A percentile compares a stretch with the other conserved stretches of the same genome.
Evolutionary conservation across 2,797 vertebrate species (phyloP).

Genomic region (Aulostomus chinensis): DNA sequence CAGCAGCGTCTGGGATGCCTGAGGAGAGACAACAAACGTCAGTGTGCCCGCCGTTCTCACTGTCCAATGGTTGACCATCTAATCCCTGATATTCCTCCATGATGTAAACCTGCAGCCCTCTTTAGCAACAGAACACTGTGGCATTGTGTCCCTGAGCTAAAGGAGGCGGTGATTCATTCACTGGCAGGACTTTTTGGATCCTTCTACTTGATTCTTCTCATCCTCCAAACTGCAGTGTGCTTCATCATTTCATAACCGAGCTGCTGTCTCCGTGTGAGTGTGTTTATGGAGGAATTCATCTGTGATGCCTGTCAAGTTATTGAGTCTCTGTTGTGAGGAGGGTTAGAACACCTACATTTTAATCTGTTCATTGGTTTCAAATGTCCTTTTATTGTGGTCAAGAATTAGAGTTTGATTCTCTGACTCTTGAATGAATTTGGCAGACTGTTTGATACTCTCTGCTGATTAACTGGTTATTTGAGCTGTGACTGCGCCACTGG

Average conservation of each 20-base stretch:
- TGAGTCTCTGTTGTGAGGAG: too few species aligned
- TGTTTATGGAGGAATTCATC: slow-evolving; percentile 16
- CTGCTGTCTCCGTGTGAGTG: slow-evolving; percentile 39
- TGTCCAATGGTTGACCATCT: slow-evolving; percentile 64
- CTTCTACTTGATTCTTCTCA: slow-evolving; percentile 58
- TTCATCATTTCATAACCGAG: slow-evolving; percentile 44
- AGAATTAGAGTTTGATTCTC: too few species aligned
- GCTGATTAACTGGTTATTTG: slow-evolving; percentile 50
- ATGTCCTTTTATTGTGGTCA: too few species aligned
- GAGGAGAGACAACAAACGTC: slow-evolving; percentile 64
- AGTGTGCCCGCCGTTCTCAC: slow-evolving; percentile 57
- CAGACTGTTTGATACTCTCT: slow-evolving; percentile 35
- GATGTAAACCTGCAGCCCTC: slow-evolving; percentile 74
- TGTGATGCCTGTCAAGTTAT: too few species aligned
- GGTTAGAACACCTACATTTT: too few species aligned
- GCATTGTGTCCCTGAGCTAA: slow-evolving; percentile 69
- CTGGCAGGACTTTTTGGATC: slow-evolving; percentile 59
- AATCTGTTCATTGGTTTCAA: too few species aligned
- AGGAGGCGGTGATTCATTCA: slow-evolving; percentile 71
- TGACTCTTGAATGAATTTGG: slow-evolving; percentile 30
- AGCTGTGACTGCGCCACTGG: slow-evolving; percentile 14
- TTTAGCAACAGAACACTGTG: slow-evolving; percentile 67
- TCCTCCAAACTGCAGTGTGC: slow-evolving; percentile 36
- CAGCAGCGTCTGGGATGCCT: slow-evolving; percentile 66
- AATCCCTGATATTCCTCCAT: slow-evolving; percentile 76